Evolutionary conservation across 2,888 invertebrate genomes (phyloP).

Genomic region (Cryptus armator): DNA sequence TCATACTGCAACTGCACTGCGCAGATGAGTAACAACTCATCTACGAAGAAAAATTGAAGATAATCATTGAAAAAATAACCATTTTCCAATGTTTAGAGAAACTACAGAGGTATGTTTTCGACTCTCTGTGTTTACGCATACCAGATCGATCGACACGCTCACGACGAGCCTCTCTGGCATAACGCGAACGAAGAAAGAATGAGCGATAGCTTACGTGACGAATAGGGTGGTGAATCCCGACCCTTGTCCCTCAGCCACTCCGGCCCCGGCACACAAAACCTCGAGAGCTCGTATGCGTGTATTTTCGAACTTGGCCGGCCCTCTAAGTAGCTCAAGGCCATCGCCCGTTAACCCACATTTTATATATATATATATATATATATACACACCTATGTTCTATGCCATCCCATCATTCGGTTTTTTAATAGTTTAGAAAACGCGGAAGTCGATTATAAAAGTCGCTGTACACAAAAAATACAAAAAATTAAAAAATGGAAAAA

Average conservation of each 20-base stretch:
- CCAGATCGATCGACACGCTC: conserved; percentile 46
- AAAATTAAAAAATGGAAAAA: too few species aligned
- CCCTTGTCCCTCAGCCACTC: conserved; percentile 45
- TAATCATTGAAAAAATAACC: conserved; percentile 28
- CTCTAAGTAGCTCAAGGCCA: conserved; percentile 67
- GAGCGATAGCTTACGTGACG: conserved; percentile 42
- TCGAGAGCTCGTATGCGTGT: conserved; percentile 27
- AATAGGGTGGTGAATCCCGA: conserved; percentile 48
- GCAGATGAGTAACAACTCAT: background rate
- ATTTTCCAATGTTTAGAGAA: conserved; percentile 19
- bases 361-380: conserved; percentile 16
- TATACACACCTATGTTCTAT: background rate
- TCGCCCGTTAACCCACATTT: conserved; percentile 57
- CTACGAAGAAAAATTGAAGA: conserved; percentile 12
- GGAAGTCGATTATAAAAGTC: too few species aligned
- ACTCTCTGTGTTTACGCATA: conserved; percentile 46
- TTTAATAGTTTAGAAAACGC: too few species aligned
- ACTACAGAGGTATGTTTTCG: conserved; percentile 4
- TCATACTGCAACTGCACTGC: background rate
- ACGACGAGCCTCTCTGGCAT: conserved; percentile 13
- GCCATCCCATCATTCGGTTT: background rate
- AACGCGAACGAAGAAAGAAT: conserved; percentile 21
- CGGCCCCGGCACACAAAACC: background rate
- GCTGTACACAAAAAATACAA: too few species aligned
- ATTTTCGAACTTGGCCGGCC: conserved; percentile 58